Percentiles rank a stretch among this genome's conserved stretches.
These are phyloP conservation scores for Parnassius glacialis DNA, from an alignment of 2,888 invertebrate genomes.

Conservation along the genomic window DNA sequence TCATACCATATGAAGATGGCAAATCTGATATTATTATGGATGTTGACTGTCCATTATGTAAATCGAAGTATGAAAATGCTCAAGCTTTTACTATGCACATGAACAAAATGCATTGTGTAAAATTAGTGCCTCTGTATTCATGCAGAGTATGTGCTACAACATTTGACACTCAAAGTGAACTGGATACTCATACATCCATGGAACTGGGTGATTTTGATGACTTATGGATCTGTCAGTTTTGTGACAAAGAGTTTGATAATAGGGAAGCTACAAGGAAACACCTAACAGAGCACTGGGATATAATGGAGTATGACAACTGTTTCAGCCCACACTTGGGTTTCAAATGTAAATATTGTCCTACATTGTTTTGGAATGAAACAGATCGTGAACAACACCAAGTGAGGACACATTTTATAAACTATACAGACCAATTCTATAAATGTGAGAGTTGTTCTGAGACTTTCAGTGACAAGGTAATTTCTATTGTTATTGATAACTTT, in stretches of 20 bases:
- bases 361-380: constrained; percentile 74
- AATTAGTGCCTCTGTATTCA: constrained; percentile 53
- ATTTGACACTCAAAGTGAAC: constrained; percentile 58
- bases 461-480: constrained; percentile 71
- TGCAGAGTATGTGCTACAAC: constrained; percentile 66
- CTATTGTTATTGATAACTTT: neutral
- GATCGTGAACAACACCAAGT: constrained; percentile 72
- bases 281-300: constrained; percentile 59
- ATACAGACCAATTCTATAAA: constrained; percentile 63
- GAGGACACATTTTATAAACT: constrained; percentile 53
- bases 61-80: constrained; percentile 44
- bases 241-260: constrained; percentile 71
- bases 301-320: constrained; percentile 64
- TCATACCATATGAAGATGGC: constrained; percentile 51
- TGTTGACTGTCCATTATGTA: constrained; percentile 58
- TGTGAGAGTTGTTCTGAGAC: constrained; percentile 60
- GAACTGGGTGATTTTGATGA: constrained; percentile 68
- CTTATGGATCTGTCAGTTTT: constrained; percentile 76
- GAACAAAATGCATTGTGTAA: constrained; percentile 63
- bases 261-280: constrained; percentile 57
- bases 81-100: constrained; percentile 54
- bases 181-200: constrained; percentile 51
- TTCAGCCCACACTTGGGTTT: constrained; percentile 75
- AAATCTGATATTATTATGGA: constrained; percentile 43
- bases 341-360: constrained; percentile 72